A percentile compares a stretch with the other conserved stretches of the same genome.
phyloP scores from a whole-genome alignment of 1,140 invertebrate genomes.

The Choristoneura fumiferana region DNA sequence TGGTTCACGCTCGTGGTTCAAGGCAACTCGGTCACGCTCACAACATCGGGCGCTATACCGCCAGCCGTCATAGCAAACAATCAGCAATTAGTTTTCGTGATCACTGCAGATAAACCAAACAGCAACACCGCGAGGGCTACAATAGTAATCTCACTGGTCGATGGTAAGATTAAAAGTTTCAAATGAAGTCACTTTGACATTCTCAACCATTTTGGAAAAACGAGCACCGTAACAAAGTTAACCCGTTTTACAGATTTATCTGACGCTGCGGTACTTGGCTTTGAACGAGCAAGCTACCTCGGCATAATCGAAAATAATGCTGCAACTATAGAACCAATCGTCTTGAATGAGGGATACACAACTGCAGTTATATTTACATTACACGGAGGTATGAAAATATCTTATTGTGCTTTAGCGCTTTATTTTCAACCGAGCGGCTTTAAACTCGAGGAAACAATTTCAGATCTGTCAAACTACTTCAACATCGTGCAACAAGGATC shows the following conservation, averaged over 20 bases:
- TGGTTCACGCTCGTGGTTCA: slow-evolving; percentile 22
- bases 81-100: slow-evolving; percentile 24
- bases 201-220: too few relatives aligned
- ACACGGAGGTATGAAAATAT: slow-evolving; percentile 28
- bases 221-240: too few relatives aligned
- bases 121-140: slow-evolving; percentile 19
- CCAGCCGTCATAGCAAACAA: slow-evolving; percentile 25
- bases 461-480: slow-evolving; percentile 13
- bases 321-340: slow-evolving; percentile 26
- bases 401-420: too few relatives aligned
- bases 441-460: too few relatives aligned
- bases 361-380: slow-evolving; percentile 28
- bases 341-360: slow-evolving; percentile 29
- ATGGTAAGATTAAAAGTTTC: too few relatives aligned
- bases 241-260: slow-evolving; percentile 2
- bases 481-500: not conserved
- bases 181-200: too few relatives aligned
- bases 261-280: slow-evolving; percentile 23
- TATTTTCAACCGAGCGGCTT: too few relatives aligned
- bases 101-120: not conserved
- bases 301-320: slow-evolving; percentile 29
- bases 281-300: slow-evolving; percentile 32
- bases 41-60: slow-evolving; percentile 22
- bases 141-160: slow-evolving; percentile 26
- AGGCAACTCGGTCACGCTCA: slow-evolving; percentile 21